Base-by-base conservation (phyloP, 2,113 vertebrate genomes). In the Gobiocypris rarus region DNA sequence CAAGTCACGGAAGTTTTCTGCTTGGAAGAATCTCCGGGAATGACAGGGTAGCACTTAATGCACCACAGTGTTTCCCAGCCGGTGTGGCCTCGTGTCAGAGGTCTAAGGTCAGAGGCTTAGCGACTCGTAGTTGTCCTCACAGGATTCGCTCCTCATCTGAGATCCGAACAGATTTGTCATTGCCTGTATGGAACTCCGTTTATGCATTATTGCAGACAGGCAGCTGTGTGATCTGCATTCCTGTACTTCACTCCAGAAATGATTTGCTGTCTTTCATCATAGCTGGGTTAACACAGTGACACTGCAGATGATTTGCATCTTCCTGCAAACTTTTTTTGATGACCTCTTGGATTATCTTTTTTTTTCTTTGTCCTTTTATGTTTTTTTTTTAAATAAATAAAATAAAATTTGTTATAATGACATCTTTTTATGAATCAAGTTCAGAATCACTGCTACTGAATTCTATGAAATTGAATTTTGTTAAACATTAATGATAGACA, bases 41-140 rank as follows among this genome's bases (percentile, higher is more conserved):
- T 91, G 90, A 91, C 86, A 90, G 69, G 75, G 77, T 86, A 88
- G 81, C 84, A 90, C 85, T 91, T 90, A 76, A 6, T 59, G 75
- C 74, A 85, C 90, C 86, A 78, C 43, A 83, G 79, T 61, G 24
- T 59, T 17, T 87, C 83, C 85, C 82, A 77, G 88, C 54, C 76
- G 10, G 8, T 28, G 8, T 71, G 56, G 28, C 38, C 11, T 13
- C 10, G 22, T 85, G 76, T 91, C 67, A 84, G 7, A 5, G 31
- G 84, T 65, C 65, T 71, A 31, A 77, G 34, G 65, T 38, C 81
- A 52, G 50, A 31, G n/a, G 61, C 41, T 77, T 14, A 52, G 34
- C 8, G n/a, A 41, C 41, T n/a, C 26, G 50, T 38, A 75, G 14
- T 19, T 45, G 26, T 75, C 56, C 76, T 56, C 58, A 71, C 58